phyloP scores from a whole-genome alignment of 2,797 vertebrate genomes.

The Babyrousa celebensis region DNA sequence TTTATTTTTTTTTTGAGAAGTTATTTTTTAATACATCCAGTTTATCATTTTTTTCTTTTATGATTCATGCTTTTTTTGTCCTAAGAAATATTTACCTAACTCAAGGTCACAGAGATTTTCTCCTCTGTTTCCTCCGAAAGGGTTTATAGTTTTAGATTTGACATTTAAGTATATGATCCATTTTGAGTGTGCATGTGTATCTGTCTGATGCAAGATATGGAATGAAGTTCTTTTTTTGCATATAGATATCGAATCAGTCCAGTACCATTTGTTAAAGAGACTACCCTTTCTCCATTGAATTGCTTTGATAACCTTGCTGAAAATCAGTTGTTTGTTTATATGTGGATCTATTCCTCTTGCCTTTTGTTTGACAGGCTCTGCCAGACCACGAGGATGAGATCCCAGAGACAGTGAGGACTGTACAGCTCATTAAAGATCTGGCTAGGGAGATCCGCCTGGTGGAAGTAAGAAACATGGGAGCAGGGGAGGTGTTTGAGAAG shows the following conservation, averaged over 20 bases:
- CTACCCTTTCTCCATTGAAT: slow-evolving; percentile 57
- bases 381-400: slow-evolving; percentile 96
- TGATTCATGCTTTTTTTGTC: slow-evolving; percentile 34
- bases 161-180: slow-evolving; percentile 60
- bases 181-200: background rate
- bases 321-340: slow-evolving; percentile 47
- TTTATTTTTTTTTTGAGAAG: background rate
- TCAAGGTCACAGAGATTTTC: slow-evolving; percentile 55
- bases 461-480: slow-evolving; percentile 92
- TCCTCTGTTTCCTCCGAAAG: slow-evolving; percentile 47
- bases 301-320: slow-evolving; percentile 52
- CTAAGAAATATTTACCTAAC: slow-evolving; percentile 69
- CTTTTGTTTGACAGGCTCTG: slow-evolving; percentile 91
- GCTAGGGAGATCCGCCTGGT: slow-evolving; percentile 97
- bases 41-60: slow-evolving; percentile 48
- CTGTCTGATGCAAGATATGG: background rate
- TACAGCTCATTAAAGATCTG: slow-evolving; percentile 96
- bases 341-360: slow-evolving; percentile 56
- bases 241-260: background rate
- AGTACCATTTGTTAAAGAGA: slow-evolving; percentile 38
- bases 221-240: slow-evolving; percentile 55
- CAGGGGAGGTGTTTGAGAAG: slow-evolving; percentile 74
- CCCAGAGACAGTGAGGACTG: slow-evolving; percentile 96
- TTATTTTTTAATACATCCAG: slow-evolving; percentile 60
- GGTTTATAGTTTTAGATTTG: slow-evolving; percentile 63